Evolutionary conservation across 1,140 invertebrate genomes (phyloP), one percentile per base, ranked within the genome.

Genomic region (Drosophila orosa): DNA sequence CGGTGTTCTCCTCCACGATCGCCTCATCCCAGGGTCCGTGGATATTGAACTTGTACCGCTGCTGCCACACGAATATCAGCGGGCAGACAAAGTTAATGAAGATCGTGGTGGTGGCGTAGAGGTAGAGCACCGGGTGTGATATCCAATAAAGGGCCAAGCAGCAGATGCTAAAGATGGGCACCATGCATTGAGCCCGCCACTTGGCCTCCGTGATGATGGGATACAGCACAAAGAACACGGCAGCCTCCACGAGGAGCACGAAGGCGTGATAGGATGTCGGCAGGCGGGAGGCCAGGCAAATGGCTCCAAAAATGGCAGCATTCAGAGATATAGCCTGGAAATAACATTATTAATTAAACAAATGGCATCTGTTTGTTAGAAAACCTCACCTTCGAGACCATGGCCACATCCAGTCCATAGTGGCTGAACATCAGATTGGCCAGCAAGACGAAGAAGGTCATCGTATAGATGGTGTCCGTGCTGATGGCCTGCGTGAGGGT

Each of bases 21-120:
- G 97, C 97, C 91, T 98, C 98, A 93, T 98, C 98, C 98, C 98
- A 99, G 6, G 98, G 98, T 2, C 98, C 98, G 93, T 98, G 96
- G 78, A 98, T 98, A 92, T 98, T 98, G 92, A 97, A 96, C 93
- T 99, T 99, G 85, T 96, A 95, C 45, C 94, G 95, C 82, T 98
- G 97, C 92, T 96, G 96, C 57, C 91, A 93, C 1, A 98, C 94
- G 92, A 98, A 97, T 92, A 95, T 95, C 8, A 94, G 84, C 6
- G 98, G 97, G 92, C 96, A 98, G 45, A 96, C 92, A 47, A 96
- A 92, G 91, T 94, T 95, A 48, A 97, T 92, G 83, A 96, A 94
- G 22, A 94, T 80, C 5, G 95, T 94, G 44, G 94, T 93, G 25
- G 92, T 84, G 15, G 95, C 76, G 92, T 96, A 96, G 74, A 95